phyloP scores from a whole-genome alignment of 2,113 vertebrate genomes.

The Eleginops maclovinus region DNA sequence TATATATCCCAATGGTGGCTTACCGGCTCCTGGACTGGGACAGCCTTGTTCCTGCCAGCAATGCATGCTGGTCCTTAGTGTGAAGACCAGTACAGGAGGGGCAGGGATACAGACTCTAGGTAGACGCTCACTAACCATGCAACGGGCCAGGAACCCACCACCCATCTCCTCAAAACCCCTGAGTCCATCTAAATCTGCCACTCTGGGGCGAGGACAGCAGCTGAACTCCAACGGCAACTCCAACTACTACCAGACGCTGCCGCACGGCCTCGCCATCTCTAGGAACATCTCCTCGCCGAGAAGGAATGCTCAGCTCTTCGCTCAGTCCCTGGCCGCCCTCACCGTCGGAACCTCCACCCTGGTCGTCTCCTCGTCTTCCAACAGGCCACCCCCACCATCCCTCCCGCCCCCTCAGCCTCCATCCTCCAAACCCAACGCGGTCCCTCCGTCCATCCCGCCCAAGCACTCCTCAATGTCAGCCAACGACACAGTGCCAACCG shows the following conservation, averaged over 20 bases:
- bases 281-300: slow-evolving; percentile 64
- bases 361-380: slow-evolving; percentile 71
- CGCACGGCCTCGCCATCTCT: slow-evolving; percentile 79
- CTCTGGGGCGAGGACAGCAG: slow-evolving; percentile 69
- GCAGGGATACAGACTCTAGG: slow-evolving; percentile 69
- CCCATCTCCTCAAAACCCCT: slow-evolving; percentile 50
- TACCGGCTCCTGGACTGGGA: slow-evolving; percentile 58
- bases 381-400: slow-evolving; percentile 74
- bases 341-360: slow-evolving; percentile 68
- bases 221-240: slow-evolving; percentile 65
- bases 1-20: slow-evolving; percentile 70
- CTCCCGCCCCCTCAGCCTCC: slow-evolving; percentile 72
- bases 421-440: slow-evolving; percentile 65
- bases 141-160: slow-evolving; percentile 57
- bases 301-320: slow-evolving; percentile 78
- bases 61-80: slow-evolving; percentile 91
- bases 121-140: slow-evolving; percentile 72
- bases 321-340: slow-evolving; percentile 81
- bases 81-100: slow-evolving; percentile 82
- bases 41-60: slow-evolving; percentile 91
- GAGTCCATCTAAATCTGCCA: slow-evolving; percentile 68
- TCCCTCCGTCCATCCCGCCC: slow-evolving; percentile 66
- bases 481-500: slow-evolving; percentile 77
- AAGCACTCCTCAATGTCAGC: slow-evolving; percentile 78
- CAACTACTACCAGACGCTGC: slow-evolving; percentile 80